Percentiles rank a stretch among this genome's conserved stretches.
These are phyloP conservation scores for Rhagoletis pomonella DNA, from an alignment of 1,140 invertebrate species.

Conservation along the genomic window DNA sequence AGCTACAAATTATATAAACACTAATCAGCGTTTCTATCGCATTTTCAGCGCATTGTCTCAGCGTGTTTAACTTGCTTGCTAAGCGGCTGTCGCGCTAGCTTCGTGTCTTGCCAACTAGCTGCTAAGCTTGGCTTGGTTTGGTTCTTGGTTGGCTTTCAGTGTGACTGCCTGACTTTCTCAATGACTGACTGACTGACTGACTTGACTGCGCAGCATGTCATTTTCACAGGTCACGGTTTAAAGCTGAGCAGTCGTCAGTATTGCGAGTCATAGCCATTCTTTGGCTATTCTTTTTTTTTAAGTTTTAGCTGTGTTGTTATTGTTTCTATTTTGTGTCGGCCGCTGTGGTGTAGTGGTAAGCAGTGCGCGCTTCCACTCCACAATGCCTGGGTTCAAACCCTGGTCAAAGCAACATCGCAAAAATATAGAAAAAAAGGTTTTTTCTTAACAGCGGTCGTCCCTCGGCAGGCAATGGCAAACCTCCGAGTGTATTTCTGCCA, in stretches of 20 bases:
- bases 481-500: too few relatives aligned
- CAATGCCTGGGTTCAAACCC: too few relatives aligned
- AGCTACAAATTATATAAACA: conserved; percentile 44
- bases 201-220: conserved; percentile 2
- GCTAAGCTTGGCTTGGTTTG: not conserved
- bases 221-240: not conserved
- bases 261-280: not conserved
- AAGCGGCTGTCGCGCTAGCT: not conserved
- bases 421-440: too few relatives aligned
- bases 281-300: not conserved
- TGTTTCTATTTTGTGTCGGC: too few relatives aligned
- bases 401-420: too few relatives aligned
- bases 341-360: too few relatives aligned
- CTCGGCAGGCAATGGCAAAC: too few relatives aligned
- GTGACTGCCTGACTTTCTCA: conserved; percentile 9
- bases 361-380: too few relatives aligned
- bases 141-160: not conserved
- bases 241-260: not conserved
- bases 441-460: too few relatives aligned
- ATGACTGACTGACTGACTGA: not conserved
- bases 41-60: conserved; percentile 42
- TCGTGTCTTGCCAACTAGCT: not conserved
- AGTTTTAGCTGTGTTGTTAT: too few relatives aligned
- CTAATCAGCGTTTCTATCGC: conserved; percentile 46
- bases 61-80: not conserved